A percentile compares a stretch with the other conserved stretches of the same genome.
phyloP scores from a whole-genome alignment of 2,113 vertebrate genomes.

The Catharus fuscescens region DNA sequence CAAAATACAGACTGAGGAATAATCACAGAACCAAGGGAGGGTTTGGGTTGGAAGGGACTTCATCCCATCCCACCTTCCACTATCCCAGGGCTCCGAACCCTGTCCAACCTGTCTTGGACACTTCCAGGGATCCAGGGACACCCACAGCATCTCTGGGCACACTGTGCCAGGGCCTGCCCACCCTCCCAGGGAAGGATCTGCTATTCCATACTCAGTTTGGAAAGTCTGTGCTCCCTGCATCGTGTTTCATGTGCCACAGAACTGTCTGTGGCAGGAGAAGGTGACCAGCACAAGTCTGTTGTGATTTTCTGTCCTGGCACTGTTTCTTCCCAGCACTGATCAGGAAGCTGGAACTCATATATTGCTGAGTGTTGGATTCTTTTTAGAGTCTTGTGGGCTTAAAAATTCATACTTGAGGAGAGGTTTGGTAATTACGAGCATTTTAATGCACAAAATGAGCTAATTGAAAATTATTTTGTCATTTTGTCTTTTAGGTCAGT shows the following conservation, averaged over 20 bases:
- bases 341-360: fast-evolving
- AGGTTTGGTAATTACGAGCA: background rate
- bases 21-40: background rate
- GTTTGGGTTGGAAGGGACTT: background rate
- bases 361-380: fast-evolving
- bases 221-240: fast-evolving
- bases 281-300: background rate
- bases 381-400: background rate
- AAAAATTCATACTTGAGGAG: background rate
- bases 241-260: fast-evolving
- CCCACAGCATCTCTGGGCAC: background rate
- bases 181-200: background rate
- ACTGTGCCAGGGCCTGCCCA: background rate
- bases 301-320: background rate
- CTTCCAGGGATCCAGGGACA: background rate
- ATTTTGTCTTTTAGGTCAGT: constrained; percentile 26
- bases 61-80: background rate
- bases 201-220: fast-evolving
- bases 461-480: background rate
- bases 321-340: background rate
- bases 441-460: background rate
- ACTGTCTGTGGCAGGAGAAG: background rate
- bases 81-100: background rate
- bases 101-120: fast-evolving
- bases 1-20: fast-evolving